These are phyloP conservation scores for Asarcornis scutulata DNA, from an alignment of 2,113 vertebrate genomes.

Conservation along the genomic window DNA sequence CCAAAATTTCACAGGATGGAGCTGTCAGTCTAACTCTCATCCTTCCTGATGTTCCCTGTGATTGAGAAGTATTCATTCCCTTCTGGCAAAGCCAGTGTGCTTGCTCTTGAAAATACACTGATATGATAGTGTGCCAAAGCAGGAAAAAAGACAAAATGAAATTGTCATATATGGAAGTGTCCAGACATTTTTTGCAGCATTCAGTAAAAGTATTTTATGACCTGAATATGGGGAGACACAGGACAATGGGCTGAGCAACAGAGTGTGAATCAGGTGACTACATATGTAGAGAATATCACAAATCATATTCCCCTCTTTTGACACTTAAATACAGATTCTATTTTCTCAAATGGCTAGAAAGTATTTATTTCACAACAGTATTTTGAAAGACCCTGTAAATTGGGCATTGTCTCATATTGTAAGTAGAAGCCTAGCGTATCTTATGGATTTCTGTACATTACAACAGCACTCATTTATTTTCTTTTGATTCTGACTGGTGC, in stretches of 20 bases:
- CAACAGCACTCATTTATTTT: background rate
- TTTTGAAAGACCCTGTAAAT: background rate
- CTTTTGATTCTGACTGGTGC: background rate
- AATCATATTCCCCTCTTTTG: background rate
- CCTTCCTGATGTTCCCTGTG: background rate
- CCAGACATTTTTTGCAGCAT: background rate
- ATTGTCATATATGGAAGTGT: background rate
- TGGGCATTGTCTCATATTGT: background rate
- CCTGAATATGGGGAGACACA: background rate
- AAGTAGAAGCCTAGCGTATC: background rate
- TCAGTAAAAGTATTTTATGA: background rate
- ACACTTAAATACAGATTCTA: background rate
- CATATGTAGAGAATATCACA: background rate
- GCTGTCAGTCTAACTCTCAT: background rate
- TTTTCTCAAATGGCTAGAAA: background rate
- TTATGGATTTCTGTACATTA: background rate
- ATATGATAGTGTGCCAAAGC: background rate
- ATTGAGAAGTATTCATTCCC: background rate
- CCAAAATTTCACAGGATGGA: background rate
- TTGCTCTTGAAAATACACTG: background rate
- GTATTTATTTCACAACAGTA: background rate
- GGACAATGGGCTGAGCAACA: background rate
- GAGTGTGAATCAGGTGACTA: rapidly evolving
- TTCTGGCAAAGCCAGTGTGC: background rate
- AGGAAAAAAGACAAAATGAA: background rate